A percentile compares a stretch with the other conserved stretches of the same genome.
These are phyloP conservation scores for Aphidius ervi DNA, from an alignment of 1,140 invertebrate genomes.

Conservation along the genomic window DNA sequence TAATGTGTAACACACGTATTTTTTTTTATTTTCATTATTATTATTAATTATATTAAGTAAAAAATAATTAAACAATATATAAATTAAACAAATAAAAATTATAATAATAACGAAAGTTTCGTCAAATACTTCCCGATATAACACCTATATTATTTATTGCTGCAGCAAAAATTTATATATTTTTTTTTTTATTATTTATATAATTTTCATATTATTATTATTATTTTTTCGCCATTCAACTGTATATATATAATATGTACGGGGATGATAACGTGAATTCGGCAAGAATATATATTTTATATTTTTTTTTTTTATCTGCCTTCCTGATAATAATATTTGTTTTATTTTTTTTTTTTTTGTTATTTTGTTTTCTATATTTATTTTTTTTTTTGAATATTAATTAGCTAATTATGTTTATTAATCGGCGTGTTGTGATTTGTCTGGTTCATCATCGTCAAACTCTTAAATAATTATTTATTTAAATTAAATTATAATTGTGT, in stretches of 20 bases:
- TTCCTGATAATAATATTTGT: neutral
- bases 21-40: no score
- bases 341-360: neutral
- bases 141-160: slow-evolving; percentile 29
- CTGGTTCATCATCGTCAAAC: neutral
- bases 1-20: slow-evolving; percentile 21
- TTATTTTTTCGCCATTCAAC: slow-evolving; percentile 6
- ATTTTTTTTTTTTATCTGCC: no score
- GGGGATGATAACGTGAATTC: no score
- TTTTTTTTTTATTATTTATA: slow-evolving; percentile 8
- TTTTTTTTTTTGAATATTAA: slow-evolving; percentile 2
- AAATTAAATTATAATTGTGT: neutral
- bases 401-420: slow-evolving; percentile 23
- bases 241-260: neutral
- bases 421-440: slow-evolving; percentile 1
- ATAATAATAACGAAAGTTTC: neutral
- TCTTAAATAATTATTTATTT: neutral
- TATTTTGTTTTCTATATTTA: neutral
- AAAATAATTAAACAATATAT: slow-evolving; percentile 4
- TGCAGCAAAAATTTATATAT: slow-evolving; percentile 29
- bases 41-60: no score
- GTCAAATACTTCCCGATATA: slow-evolving; percentile 19
- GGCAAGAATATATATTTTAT: no score
- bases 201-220: slow-evolving; percentile 3
- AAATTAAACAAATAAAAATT: slow-evolving; percentile 10